Conservation (phyloP, 2,888 invertebrate genomes). For the Nesidiocoris tenuis region DNA sequence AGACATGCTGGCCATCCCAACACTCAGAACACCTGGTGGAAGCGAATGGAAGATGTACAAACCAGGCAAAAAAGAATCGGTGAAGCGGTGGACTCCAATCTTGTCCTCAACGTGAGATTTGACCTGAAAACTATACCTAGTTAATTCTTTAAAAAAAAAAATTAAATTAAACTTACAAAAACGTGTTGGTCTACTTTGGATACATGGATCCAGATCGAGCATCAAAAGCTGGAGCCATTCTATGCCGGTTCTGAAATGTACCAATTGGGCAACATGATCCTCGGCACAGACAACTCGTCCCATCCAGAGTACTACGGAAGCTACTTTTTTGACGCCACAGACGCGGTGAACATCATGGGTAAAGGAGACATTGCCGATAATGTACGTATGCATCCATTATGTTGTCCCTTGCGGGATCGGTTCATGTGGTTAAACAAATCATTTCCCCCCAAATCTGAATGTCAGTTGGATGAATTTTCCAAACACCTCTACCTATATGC, state of each 20-base stretch:
- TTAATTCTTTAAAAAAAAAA: neutral
- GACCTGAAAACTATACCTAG: neutral
- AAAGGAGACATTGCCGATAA: constrained; percentile 42
- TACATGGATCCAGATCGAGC: constrained; percentile 8
- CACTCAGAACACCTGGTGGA: constrained; percentile 44
- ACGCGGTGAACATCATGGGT: constrained; percentile 40
- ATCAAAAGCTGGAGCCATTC: constrained; percentile 34
- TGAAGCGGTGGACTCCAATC: constrained; percentile 39
- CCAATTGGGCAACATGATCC: constrained; percentile 38
- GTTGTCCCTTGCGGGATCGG: neutral
- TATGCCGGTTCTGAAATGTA: constrained; percentile 36
- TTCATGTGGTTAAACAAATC: neutral
- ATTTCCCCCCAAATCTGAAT: too few species aligned
- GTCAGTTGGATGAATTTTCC: too few species aligned
- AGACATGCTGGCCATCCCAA: constrained; percentile 37
- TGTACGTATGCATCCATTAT: neutral
- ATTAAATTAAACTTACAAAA: neutral
- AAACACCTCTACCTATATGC: too few species aligned
- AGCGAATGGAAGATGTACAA: constrained; percentile 38
- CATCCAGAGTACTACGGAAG: constrained; percentile 41
- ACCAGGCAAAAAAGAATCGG: constrained; percentile 30
- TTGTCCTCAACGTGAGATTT: constrained; percentile 37
- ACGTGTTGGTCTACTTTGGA: too few species aligned
- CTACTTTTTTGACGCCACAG: constrained; percentile 37
- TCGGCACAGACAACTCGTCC: constrained; percentile 38